Evolutionary conservation across 1,140 invertebrate species (phyloP).

Genomic region (Aphelinus atriplicis): DNA sequence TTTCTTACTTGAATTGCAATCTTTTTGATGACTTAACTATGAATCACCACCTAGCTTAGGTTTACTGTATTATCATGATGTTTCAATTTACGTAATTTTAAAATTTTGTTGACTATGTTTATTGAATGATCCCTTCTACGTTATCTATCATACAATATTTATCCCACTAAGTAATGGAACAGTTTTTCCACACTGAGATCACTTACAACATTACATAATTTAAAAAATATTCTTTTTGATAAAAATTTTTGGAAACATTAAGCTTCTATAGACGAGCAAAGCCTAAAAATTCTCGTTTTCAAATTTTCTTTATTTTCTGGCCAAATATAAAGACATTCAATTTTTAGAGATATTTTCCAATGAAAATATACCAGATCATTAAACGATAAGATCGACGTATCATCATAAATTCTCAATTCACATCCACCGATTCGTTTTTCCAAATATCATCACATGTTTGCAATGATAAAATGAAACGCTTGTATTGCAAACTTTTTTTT

Average conservation of each 20-base stretch:
- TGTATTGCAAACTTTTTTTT: too few species aligned
- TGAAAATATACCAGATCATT: too few species aligned
- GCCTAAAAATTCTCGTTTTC: too few species aligned
- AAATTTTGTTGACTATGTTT: constrained; percentile 22
- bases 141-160: constrained; percentile 34
- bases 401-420: too few species aligned
- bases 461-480: too few species aligned
- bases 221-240: constrained; percentile 31
- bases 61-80: constrained; percentile 29
- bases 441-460: too few species aligned
- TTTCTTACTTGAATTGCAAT: constrained; percentile 26
- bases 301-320: too few species aligned
- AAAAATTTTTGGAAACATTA: constrained; percentile 23
- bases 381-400: too few species aligned
- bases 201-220: constrained; percentile 35
- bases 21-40: constrained; percentile 20
- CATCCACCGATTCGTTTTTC: too few species aligned
- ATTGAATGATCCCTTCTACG: constrained; percentile 11
- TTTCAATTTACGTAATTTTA: constrained; percentile 15
- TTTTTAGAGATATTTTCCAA: too few species aligned
- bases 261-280: constrained; percentile 18
- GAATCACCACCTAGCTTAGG: constrained; percentile 19
- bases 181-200: constrained; percentile 36
- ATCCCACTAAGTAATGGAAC: constrained; percentile 16
- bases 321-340: too few species aligned